These are phyloP conservation scores for Actinernus sp. DNA, from an alignment of 92 coral and sea anemone species.

Conservation along the genomic window DNA sequence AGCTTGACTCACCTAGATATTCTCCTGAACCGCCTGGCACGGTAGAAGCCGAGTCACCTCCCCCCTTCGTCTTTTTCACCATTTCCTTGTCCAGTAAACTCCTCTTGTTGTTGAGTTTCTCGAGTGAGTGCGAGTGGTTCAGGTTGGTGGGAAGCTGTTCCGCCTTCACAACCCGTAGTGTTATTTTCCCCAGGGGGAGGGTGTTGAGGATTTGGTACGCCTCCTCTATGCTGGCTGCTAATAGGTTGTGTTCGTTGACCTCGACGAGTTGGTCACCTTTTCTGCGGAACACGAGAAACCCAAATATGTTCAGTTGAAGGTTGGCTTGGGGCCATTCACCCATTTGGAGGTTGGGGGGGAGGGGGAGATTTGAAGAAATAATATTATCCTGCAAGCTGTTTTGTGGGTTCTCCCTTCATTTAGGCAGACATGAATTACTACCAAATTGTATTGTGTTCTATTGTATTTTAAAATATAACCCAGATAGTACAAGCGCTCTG, in stretches of 20 bases:
- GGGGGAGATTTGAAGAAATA: too few species aligned
- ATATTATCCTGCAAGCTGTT: too few species aligned
- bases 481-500: too few species aligned
- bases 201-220: constrained; percentile 83
- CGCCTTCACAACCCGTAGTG: constrained; percentile 49
- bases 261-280: constrained; percentile 89
- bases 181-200: constrained; percentile 85
- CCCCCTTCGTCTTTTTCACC: constrained; percentile 29
- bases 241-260: constrained; percentile 76
- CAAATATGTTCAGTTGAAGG: too few species aligned
- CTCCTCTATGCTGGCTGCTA: constrained; percentile 72
- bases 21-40: constrained; percentile 51
- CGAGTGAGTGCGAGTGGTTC: constrained; percentile 25
- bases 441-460: too few species aligned
- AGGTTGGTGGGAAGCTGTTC: constrained; percentile 40
- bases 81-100: constrained; percentile 58
- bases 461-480: too few species aligned
- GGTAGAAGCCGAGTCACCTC: constrained; percentile 26
- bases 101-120: constrained; percentile 53
- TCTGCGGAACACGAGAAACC: constrained; percentile 44
- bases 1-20: constrained; percentile 59
- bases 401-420: too few species aligned
- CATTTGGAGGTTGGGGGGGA: too few species aligned
- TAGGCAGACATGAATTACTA: too few species aligned
- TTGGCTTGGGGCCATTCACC: too few species aligned